Percentiles rank a stretch among this genome's conserved stretches.
phyloP scores from a whole-genome alignment of 2,797 vertebrate species.

The Choloepus didactylus region DNA sequence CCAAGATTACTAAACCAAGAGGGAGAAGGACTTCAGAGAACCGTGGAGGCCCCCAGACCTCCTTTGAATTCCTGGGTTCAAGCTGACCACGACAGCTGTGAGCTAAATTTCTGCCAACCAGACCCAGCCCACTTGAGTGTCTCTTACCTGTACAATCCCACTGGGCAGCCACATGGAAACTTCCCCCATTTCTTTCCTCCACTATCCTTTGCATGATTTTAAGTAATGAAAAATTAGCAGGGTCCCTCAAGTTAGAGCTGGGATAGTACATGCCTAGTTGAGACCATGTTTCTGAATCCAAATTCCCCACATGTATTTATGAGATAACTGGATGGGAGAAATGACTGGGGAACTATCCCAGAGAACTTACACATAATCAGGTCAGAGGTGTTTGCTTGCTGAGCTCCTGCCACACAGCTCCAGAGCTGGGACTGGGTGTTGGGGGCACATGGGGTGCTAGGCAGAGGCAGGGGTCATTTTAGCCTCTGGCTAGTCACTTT shows the following conservation, averaged over 20 bases:
- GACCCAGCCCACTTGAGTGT: not conserved
- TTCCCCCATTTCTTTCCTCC: not conserved
- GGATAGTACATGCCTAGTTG: not conserved
- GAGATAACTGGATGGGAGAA: not conserved
- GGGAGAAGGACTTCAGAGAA: not conserved
- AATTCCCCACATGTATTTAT: not conserved
- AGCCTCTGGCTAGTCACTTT: not conserved
- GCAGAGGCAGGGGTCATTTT: not conserved
- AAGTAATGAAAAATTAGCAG: not conserved
- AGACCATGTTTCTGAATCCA: not conserved
- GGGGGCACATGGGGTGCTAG: not conserved
- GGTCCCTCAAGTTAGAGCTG: not conserved
- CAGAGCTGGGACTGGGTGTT: not conserved
- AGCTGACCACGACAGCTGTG: not conserved
- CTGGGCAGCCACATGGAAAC: not conserved
- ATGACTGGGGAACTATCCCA: not conserved
- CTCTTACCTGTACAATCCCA: not conserved
- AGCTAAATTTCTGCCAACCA: not conserved
- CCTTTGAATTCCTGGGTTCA: not conserved
- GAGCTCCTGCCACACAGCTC: not conserved
- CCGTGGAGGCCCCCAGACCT: not conserved
- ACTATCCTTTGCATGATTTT: not conserved
- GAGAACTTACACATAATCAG: not conserved
- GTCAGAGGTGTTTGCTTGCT: not conserved
- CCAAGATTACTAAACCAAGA: not conserved